Conservation (phyloP, 2,797 vertebrate genomes). For the Leptoclinus maculatus region DNA sequence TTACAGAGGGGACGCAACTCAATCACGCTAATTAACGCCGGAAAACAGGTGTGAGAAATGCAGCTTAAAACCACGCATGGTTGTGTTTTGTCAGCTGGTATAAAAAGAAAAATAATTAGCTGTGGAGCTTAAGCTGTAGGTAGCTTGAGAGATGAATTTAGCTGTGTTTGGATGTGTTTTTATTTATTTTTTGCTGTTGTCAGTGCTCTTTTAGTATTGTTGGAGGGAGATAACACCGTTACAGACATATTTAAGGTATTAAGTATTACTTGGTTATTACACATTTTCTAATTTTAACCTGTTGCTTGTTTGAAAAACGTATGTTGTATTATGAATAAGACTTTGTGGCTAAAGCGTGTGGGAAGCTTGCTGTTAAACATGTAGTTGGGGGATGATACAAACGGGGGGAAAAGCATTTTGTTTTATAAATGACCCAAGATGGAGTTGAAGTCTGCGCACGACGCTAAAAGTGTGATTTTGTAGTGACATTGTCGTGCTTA, state of each 20-base stretch:
- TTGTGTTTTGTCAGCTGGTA: constrained; percentile 16
- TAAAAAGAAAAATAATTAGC: constrained; percentile 18
- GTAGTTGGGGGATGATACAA: background rate
- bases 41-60: constrained; percentile 53
- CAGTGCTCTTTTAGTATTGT: background rate
- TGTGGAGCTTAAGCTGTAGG: background rate
- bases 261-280: background rate
- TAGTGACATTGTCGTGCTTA: background rate
- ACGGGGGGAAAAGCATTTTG: background rate
- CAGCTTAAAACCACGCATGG: background rate
- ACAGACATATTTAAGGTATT: background rate
- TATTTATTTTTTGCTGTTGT: background rate
- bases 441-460: background rate
- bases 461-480: background rate
- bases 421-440: constrained; percentile 11
- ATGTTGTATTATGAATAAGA: background rate
- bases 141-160: background rate
- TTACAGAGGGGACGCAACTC: background rate
- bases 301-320: background rate
- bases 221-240: background rate
- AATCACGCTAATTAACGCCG: constrained; percentile 37
- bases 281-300: background rate
- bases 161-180: background rate
- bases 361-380: background rate
- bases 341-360: background rate